Evolutionary conservation across 2,888 invertebrate species (phyloP), one percentile per base, ranked within the genome.

Genomic region (Sclerodermus sp.): DNA sequence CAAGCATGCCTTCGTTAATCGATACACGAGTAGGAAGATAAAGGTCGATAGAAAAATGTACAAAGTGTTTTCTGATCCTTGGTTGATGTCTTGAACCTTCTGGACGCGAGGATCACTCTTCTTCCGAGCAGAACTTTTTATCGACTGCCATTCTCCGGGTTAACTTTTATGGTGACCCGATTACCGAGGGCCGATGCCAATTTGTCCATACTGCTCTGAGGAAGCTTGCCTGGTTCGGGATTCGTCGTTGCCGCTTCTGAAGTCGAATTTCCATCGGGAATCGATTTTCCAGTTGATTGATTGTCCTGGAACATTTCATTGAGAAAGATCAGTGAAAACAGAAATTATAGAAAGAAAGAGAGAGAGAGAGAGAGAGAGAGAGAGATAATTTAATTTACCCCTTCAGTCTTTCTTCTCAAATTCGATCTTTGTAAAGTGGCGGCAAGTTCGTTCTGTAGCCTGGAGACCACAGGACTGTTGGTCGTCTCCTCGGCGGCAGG

Each of bases 351-450:
- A n/a, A n/a, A n/a, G n/a, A n/a, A n/a, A n/a, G n/a, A n/a, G n/a
- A n/a, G n/a, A n/a, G n/a, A n/a, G n/a, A n/a, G n/a, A n/a, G n/a
- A n/a, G n/a, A n/a, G n/a, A n/a, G n/a, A n/a, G n/a, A n/a, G n/a
- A n/a, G n/a, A n/a, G n/a, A n/a, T n/a, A n/a, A n/a, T n/a, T n/a
- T n/a, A n/a, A 23, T 23, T 23, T 8, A 64, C 64, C 44, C 55
- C 58, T 36, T 88, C 88, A 76, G 87, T 88, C 79, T 85, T 84
- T 79, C 86, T 87, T 68, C 84, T 85, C 67, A 90, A 81, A 81
- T 90, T 89, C 47, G 90, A 89, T 72, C 90, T 84, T 65, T 88
- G 88, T 53, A 91, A 79, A 5, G 90, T 91, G 51, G 88, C 84
- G 47, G 84, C 86, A 60, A 91, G 79, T 79, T 91, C 90, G 50